A percentile compares a stretch with the other conserved stretches of the same genome.
These are phyloP conservation scores for Blennius ocellaris DNA, from an alignment of 2,113 vertebrate genomes.

Conservation along the genomic window DNA sequence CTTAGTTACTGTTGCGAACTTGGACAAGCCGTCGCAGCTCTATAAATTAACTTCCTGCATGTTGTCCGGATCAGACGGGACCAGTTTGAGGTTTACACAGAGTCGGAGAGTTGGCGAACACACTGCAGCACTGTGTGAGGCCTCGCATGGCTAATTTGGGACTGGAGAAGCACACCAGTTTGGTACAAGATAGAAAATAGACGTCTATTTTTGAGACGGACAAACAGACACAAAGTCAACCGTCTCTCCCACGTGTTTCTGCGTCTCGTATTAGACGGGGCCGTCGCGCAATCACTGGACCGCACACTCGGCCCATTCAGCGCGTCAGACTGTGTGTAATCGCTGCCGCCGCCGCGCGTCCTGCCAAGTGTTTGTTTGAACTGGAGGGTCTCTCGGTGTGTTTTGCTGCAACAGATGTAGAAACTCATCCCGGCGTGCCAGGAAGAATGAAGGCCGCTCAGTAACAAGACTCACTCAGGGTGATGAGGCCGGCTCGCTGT, in stretches of 20 bases:
- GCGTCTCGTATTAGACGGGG: constrained; percentile 3
- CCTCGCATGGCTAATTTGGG: constrained; percentile 41
- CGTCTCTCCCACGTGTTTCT: constrained; percentile 1
- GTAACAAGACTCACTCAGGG: no score
- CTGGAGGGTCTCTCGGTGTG: constrained; percentile 40
- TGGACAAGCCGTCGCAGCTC: background rate
- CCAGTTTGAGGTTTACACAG: constrained; percentile 39
- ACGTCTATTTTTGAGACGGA: background rate
- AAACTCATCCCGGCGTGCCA: constrained; percentile 21
- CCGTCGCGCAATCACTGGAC: constrained; percentile 32
- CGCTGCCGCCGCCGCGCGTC: constrained; percentile 4
- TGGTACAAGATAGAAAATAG: constrained; percentile 1
- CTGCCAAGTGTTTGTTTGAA: constrained; percentile 66
- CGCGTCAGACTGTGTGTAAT: constrained; percentile 45
- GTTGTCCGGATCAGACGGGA: constrained; percentile 65
- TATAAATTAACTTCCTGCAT: constrained; percentile 54
- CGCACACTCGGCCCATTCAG: constrained; percentile 54
- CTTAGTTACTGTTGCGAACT: no score
- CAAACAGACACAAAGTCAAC: constrained; percentile 6
- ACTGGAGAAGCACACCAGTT: constrained; percentile 23
- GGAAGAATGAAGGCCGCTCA: no score
- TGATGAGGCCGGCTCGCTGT: no score
- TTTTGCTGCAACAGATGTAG: constrained; percentile 41
- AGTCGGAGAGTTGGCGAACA: constrained; percentile 53
- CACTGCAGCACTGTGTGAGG: constrained; percentile 60